Base-by-base conservation (phyloP, 2,888 invertebrate species). In the Stenurella melanura region DNA sequence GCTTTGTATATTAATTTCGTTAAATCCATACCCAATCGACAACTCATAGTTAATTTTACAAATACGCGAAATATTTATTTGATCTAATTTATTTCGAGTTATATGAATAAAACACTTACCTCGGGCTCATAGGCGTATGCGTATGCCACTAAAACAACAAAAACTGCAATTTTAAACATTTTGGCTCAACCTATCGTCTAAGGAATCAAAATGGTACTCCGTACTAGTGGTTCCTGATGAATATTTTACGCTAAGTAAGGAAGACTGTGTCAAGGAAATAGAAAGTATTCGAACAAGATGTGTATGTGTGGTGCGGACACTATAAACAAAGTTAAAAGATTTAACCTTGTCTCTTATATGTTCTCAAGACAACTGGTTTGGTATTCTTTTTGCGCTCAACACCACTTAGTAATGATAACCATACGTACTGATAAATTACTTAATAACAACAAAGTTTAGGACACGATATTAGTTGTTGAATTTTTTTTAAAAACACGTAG, bases 251-350 rank as follows among this genome's bases (percentile, higher is more conserved):
- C 64, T 64, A 42, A 6, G 64, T 60, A 50, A 12, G 10, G 17
- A 60, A 70, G 70, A 70, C 58, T 60, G 50, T 70, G 70, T 60
- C 70, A 70, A 70, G 70, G 70, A 34, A 19, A 70, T 70, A 61
- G 70, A 70, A 70, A 70, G 70, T 70, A n/a, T 58, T 11, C 4
- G 9, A 15, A 42, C 21, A 42, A 60, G 54, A 70, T 38, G 17
- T 70, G 19, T 70, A 19, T 70, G 19, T 19, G 42, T 60, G 26
- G 15, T 60, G 42, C 12, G 26, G 19, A 17, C 60, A 42, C 19
- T 17, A 19, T 34, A 34, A 70, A 34, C 60, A 56, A 60, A 69
- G 21, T 38, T 38, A 50, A 18, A 70, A 19, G 38, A 38, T 58
- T 70, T 21, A 58, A 50, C 34, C 64, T 42, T 21, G 42, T 15